Percentiles rank a stretch among this genome's conserved stretches.
Conservation (phyloP, 2,797 vertebrate species). For the Spheniscus humboldti region DNA sequence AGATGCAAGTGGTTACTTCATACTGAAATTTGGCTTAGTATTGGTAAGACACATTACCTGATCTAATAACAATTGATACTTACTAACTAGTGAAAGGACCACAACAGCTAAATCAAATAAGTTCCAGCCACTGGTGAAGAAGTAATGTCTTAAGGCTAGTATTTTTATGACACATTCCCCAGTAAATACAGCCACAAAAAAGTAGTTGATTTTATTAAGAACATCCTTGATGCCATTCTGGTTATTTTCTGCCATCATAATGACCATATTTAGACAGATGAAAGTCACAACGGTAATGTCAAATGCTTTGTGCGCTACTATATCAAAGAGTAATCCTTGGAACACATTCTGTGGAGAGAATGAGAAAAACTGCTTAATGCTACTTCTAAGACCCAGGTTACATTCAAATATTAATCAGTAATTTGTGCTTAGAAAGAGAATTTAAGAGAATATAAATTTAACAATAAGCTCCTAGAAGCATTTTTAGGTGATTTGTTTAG, state of each 20-base stretch:
- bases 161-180: slow-evolving; percentile 88
- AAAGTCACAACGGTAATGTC: slow-evolving; percentile 88
- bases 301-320: slow-evolving; percentile 86
- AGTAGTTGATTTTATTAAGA: slow-evolving; percentile 84
- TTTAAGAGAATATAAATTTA: neutral
- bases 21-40: neutral
- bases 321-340: slow-evolving; percentile 87
- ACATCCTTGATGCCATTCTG: slow-evolving; percentile 20
- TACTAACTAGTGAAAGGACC: slow-evolving; percentile 90
- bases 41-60: neutral
- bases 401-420: neutral
- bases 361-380: neutral
- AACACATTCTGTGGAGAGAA: slow-evolving; percentile 78
- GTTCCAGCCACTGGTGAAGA: slow-evolving; percentile 93
- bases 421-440: neutral
- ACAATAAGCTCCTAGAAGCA: neutral
- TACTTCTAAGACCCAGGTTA: neutral
- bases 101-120: slow-evolving; percentile 94
- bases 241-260: slow-evolving; percentile 90
- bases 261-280: slow-evolving; percentile 91
- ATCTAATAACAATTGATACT: slow-evolving; percentile 58
- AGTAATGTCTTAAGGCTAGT: slow-evolving; percentile 89
- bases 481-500: neutral
- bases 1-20: neutral
- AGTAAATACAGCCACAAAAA: slow-evolving; percentile 89